phyloP scores from a whole-genome alignment of 2,888 invertebrate species.

The Calameuta pallipes region DNA sequence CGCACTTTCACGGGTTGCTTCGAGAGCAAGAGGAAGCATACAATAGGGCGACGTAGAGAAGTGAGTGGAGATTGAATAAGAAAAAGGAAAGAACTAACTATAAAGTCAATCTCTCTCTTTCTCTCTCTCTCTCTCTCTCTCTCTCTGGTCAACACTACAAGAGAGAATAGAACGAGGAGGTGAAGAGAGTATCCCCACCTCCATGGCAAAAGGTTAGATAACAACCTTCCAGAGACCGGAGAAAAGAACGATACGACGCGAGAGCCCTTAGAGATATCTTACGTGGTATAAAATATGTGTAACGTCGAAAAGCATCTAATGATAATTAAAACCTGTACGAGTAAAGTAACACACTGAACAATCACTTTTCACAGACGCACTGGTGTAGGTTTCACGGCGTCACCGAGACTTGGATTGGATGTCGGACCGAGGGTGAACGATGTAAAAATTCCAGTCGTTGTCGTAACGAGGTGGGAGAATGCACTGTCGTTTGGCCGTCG shows the following conservation, averaged over 20 bases:
- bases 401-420: background rate
- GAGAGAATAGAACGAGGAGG: slow-evolving; percentile 9
- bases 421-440: background rate
- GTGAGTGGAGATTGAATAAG: slow-evolving; percentile 3
- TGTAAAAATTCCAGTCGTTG: slow-evolving; percentile 1
- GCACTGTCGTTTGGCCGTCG: background rate
- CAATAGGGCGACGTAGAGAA: background rate
- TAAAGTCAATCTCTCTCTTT: background rate
- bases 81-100: background rate
- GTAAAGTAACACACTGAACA: background rate
- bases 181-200: background rate
- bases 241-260: slow-evolving; percentile 17
- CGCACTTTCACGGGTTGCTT: background rate
- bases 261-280: background rate
- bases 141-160: slow-evolving; percentile 10
- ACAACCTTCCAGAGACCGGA: slow-evolving; percentile 32
- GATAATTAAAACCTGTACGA: background rate
- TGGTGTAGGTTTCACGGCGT: background rate
- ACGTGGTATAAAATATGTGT: background rate
- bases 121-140: slow-evolving; percentile 2
- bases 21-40: background rate
- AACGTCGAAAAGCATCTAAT: background rate
- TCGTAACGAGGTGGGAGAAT: slow-evolving; percentile 4
- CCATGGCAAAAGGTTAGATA: slow-evolving; percentile 40
- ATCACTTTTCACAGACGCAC: background rate